phyloP scores from a whole-genome alignment of 2,888 invertebrate species.

The Timandra comae region DNA sequence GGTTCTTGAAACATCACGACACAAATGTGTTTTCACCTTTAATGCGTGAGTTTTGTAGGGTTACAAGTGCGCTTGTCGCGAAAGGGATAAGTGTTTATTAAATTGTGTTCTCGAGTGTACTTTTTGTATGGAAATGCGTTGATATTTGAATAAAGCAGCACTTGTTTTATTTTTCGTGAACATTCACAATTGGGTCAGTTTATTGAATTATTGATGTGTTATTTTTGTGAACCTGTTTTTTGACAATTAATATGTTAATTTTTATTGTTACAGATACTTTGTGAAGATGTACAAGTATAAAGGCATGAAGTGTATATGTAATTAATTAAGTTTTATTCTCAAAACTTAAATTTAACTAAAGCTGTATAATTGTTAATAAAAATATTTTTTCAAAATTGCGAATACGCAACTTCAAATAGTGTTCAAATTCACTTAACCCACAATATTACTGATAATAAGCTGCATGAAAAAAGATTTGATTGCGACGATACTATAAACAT shows the following conservation, averaged over 20 bases:
- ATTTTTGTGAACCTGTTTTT: background rate
- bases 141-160: background rate
- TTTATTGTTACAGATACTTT: too few relatives aligned
- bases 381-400: too few relatives aligned
- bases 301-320: background rate
- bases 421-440: too few relatives aligned
- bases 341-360: background rate
- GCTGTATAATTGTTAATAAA: background rate
- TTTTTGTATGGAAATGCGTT: background rate
- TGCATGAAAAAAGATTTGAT: too few relatives aligned
- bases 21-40: too few relatives aligned
- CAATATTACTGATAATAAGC: too few relatives aligned
- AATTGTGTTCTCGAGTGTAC: conserved; percentile 3
- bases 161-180: background rate
- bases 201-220: background rate
- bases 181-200: background rate
- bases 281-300: background rate
- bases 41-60: too few relatives aligned
- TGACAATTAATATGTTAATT: background rate
- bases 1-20: too few relatives aligned
- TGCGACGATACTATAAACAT: too few relatives aligned
- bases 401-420: too few relatives aligned
- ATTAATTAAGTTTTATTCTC: background rate
- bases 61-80: background rate
- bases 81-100: conserved; percentile 1